phyloP scores from a whole-genome alignment of 2,888 invertebrate species.

The Leptopilina myrica region DNA sequence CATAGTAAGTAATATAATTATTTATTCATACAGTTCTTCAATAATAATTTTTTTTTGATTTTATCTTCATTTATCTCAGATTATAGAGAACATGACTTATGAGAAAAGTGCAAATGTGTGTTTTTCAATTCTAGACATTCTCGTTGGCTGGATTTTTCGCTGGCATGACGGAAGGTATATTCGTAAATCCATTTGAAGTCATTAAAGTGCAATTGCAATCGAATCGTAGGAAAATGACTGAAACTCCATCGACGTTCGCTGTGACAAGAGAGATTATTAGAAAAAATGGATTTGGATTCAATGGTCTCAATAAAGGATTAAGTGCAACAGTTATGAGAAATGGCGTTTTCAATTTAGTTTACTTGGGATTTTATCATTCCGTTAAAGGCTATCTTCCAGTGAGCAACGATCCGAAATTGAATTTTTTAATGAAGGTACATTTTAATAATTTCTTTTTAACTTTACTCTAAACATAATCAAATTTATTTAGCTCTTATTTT shows the following conservation, averaged over 20 bases:
- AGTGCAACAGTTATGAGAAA: conserved; percentile 93
- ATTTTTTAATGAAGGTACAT: conserved; percentile 83
- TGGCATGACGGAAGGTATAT: conserved; percentile 93
- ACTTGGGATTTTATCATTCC: conserved; percentile 97
- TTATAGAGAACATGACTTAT: not conserved
- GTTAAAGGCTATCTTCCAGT: conserved; percentile 87
- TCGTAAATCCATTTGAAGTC: conserved; percentile 97
- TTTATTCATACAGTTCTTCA: not conserved
- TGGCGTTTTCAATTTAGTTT: conserved; percentile 94
- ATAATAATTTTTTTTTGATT: too few relatives aligned
- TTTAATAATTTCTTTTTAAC: too few relatives aligned
- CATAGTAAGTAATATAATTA: conserved; percentile 79
- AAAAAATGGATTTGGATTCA: conserved; percentile 86
- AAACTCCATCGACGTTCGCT: conserved; percentile 86
- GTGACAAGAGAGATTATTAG: conserved; percentile 89
- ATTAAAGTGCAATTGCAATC: conserved; percentile 94
- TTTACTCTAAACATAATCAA: too few relatives aligned
- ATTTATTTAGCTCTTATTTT: too few relatives aligned
- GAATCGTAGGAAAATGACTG: conserved; percentile 81
- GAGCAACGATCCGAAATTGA: conserved; percentile 82
- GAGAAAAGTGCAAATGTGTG: not conserved
- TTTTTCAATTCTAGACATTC: conserved; percentile 82
- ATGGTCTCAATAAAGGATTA: conserved; percentile 91
- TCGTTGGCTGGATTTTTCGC: conserved; percentile 92
- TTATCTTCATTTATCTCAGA: not conserved